These are phyloP conservation scores for Parauchenoglanis punctatus DNA, from an alignment of 2,797 vertebrate genomes.

Conservation along the genomic window DNA sequence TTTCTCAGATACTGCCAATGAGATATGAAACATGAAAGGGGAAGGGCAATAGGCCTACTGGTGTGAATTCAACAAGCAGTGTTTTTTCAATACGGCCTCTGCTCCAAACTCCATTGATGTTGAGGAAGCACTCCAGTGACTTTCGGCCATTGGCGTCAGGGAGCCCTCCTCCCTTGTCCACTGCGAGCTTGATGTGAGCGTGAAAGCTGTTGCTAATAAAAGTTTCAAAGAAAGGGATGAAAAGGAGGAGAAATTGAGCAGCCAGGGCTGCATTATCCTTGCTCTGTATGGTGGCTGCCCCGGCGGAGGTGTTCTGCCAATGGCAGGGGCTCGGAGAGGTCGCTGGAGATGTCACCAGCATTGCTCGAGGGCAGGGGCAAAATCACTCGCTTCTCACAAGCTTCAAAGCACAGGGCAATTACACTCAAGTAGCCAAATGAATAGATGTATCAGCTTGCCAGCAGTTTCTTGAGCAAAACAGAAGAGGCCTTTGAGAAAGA, in stretches of 20 bases:
- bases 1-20: conserved; percentile 49
- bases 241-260: conserved; percentile 69
- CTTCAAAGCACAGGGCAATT: conserved; percentile 76
- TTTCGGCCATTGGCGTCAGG: conserved; percentile 56
- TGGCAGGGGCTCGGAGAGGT: conserved; percentile 59
- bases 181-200: conserved; percentile 61
- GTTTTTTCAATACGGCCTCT: conserved; percentile 57
- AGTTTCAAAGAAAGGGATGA: conserved; percentile 72
- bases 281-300: conserved; percentile 66
- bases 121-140: conserved; percentile 56
- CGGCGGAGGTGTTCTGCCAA: conserved; percentile 59
- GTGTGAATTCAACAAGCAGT: conserved; percentile 57
- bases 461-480: conserved; percentile 64
- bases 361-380: conserved; percentile 67
- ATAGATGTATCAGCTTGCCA: conserved; percentile 70
- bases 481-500: conserved; percentile 66
- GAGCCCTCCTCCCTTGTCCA: conserved; percentile 56
- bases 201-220: conserved; percentile 76
- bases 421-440: conserved; percentile 69
- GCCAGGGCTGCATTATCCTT: conserved; percentile 68
- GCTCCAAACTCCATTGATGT: conserved; percentile 51
- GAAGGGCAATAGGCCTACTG: conserved; percentile 49
- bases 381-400: conserved; percentile 72
- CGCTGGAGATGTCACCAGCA: conserved; percentile 65
- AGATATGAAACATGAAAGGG: conserved; percentile 53